Evolutionary conservation across 2,888 invertebrate genomes (phyloP).

Genomic region (Aphodius granarius): DNA sequence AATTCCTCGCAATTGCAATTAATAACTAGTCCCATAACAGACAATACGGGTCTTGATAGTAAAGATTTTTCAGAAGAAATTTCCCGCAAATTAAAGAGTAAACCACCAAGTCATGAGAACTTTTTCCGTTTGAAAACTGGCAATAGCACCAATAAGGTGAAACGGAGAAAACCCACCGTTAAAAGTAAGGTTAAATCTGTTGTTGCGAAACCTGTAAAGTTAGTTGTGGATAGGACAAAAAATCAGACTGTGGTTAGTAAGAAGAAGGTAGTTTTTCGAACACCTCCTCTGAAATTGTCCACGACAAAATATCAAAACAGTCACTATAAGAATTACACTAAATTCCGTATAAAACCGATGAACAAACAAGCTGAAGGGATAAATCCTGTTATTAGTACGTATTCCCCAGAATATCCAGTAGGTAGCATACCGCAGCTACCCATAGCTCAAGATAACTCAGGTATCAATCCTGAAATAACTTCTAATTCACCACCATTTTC

Average conservation of each 20-base stretch:
- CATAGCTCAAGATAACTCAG: background rate
- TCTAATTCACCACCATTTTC: constrained; percentile 20
- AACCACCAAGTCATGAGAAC: background rate
- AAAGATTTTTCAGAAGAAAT: background rate
- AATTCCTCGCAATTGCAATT: constrained; percentile 17
- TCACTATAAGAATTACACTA: constrained; percentile 29
- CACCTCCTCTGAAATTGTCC: constrained; percentile 2
- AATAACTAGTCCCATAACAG: constrained; percentile 15
- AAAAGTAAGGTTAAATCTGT: constrained; percentile 15
- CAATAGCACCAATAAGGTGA: background rate
- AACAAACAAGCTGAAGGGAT: constrained; percentile 20
- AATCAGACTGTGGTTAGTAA: background rate
- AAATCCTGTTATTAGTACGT: constrained; percentile 46
- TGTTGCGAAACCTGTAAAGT: background rate
- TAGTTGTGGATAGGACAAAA: background rate
- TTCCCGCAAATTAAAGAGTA: background rate
- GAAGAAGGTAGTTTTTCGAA: constrained; percentile 2
- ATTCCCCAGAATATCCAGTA: constrained; percentile 42
- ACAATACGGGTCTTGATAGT: background rate
- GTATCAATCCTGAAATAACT: constrained; percentile 20
- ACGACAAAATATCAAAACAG: constrained; percentile 7
- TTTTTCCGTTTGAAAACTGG: background rate
- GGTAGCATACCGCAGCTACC: background rate
- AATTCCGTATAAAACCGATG: constrained; percentile 18
- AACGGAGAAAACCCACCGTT: background rate